These are phyloP conservation scores for Drosophila aff. DNA, from an alignment of 1,140 invertebrate species.

Conservation along the genomic window DNA sequence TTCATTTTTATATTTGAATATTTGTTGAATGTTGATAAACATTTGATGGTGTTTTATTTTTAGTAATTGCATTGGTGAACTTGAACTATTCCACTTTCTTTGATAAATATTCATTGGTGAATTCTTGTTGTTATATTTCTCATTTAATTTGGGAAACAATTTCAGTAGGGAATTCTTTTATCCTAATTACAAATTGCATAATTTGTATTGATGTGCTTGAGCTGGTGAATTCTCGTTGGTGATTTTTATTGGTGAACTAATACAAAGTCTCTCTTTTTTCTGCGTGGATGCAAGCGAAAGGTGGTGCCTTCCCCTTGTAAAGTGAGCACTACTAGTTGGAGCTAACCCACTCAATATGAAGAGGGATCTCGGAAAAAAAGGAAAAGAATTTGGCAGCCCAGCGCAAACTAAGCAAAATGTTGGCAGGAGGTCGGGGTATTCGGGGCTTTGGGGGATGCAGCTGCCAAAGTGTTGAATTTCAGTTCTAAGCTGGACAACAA, in stretches of 20 bases:
- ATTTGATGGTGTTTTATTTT: background rate
- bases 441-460: background rate
- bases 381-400: slow-evolving; percentile 2
- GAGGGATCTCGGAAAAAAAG: background rate
- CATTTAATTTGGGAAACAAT: background rate
- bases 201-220: no score
- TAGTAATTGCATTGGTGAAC: background rate
- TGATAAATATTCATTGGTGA: background rate
- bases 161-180: no score
- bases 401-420: slow-evolving; percentile 12
- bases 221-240: background rate
- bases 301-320: background rate
- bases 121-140: background rate
- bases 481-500: slow-evolving; percentile 31
- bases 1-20: background rate
- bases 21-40: background rate
- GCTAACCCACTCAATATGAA: slow-evolving; percentile 21
- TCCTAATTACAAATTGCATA: no score
- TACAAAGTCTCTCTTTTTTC: background rate
- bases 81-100: background rate
- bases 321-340: slow-evolving; percentile 1
- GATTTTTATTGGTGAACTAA: background rate
- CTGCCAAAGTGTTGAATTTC: slow-evolving; percentile 31
- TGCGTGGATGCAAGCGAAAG: background rate
- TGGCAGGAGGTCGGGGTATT: background rate